phyloP scores from a whole-genome alignment of 1,140 invertebrate genomes.

The Araneus ventricosus region DNA sequence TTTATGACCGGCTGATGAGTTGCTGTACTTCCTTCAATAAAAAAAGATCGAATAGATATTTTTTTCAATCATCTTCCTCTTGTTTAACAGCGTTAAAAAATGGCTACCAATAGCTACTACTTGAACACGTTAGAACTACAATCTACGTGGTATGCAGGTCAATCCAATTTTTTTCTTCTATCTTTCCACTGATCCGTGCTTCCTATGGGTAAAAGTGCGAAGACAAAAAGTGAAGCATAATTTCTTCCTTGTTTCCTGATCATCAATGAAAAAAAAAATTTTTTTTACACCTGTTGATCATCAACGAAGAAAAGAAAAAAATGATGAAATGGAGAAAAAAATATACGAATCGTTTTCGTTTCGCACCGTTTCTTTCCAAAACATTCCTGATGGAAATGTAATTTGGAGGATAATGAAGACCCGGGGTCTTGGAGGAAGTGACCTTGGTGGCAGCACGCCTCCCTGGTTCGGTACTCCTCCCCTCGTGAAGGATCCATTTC shows the following conservation, averaged over 20 bases:
- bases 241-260: conserved; percentile 22
- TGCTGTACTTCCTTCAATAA: no score
- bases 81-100: no score
- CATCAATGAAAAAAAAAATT: neutral
- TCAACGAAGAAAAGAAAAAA: neutral
- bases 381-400: conserved; percentile 40
- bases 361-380: conserved; percentile 47
- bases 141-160: neutral
- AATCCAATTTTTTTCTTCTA: neutral
- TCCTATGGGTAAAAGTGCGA: neutral
- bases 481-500: neutral
- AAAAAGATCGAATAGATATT: no score
- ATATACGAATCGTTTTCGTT: neutral
- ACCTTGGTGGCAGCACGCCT: neutral
- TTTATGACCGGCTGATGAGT: no score
- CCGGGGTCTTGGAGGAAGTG: neutral
- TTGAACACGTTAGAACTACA: neutral
- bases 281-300: neutral
- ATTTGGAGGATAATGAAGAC: neutral
- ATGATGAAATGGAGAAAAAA: neutral
- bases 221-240: neutral
- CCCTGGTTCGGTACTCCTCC: neutral
- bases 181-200: neutral
- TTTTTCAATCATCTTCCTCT: no score
- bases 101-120: neutral